A percentile compares a stretch with the other conserved stretches of the same genome.
phyloP scores from a whole-genome alignment of 2,113 vertebrate species.

The Emberiza fucata region DNA sequence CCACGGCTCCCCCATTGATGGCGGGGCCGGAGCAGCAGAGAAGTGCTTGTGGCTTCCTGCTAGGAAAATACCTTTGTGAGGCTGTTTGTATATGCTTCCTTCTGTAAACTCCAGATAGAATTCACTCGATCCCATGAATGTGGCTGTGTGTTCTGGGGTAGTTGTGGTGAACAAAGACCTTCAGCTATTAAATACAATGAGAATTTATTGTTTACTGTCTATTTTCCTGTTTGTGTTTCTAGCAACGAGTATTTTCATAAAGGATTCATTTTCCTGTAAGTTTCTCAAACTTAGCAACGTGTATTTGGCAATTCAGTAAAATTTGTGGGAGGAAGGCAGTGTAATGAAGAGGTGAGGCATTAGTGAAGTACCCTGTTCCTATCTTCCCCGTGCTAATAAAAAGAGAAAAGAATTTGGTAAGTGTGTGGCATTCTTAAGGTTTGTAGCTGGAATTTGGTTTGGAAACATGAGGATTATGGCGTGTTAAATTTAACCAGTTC shows the following conservation, averaged over 20 bases:
- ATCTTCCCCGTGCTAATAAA: background rate
- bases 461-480: background rate
- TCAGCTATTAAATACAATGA: background rate
- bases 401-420: background rate
- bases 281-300: background rate
- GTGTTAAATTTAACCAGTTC: background rate
- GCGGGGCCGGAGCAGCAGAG: background rate
- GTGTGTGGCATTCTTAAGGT: background rate
- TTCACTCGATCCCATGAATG: background rate
- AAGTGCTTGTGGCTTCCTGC: conserved; percentile 23
- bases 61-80: conserved; percentile 26
- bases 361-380: background rate
- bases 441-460: background rate
- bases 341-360: background rate
- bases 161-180: background rate
- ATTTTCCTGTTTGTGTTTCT: background rate
- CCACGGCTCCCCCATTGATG: background rate
- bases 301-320: background rate
- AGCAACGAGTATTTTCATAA: background rate
- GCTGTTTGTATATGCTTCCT: conserved; percentile 13
- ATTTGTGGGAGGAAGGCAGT: background rate
- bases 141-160: background rate
- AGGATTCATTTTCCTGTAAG: background rate
- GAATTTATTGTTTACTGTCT: background rate
- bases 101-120: conserved; percentile 49